Evolutionary conservation across 2,797 vertebrate genomes (phyloP).

Genomic region (Eurystomus glaucurus): DNA sequence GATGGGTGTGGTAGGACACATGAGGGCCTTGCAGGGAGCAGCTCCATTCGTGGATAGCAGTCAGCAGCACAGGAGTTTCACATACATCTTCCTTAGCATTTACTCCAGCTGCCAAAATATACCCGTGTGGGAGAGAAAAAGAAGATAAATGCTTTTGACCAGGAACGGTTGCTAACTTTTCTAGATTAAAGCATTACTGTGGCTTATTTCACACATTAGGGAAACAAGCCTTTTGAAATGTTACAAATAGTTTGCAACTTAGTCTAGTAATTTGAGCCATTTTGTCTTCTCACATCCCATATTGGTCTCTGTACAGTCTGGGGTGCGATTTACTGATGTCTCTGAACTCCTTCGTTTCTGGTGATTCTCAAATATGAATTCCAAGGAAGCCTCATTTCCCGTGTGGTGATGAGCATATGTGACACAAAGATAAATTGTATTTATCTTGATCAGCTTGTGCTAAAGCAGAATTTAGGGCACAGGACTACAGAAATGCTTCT

Average conservation of each 20-base stretch:
- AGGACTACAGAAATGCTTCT: neutral
- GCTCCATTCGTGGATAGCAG: neutral
- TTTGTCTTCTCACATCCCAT: neutral
- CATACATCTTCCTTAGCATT: neutral
- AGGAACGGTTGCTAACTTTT: neutral
- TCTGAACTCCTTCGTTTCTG: neutral
- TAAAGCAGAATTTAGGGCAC: neutral
- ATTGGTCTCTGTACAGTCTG: rapidly evolving
- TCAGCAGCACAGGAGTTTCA: neutral
- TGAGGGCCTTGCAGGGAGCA: neutral
- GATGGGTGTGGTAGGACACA: neutral
- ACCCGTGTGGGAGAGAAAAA: neutral
- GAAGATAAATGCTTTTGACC: neutral
- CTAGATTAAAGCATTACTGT: neutral
- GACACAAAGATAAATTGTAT: neutral
- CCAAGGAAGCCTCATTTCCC: neutral
- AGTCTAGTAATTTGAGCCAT: neutral
- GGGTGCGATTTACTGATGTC: neutral
- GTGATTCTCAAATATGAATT: neutral
- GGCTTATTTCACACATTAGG: neutral
- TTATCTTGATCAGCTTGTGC: neutral
- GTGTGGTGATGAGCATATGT: neutral
- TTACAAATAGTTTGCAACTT: neutral
- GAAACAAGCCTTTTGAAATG: neutral
- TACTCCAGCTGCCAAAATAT: neutral